Evolutionary conservation across 2,888 invertebrate species (phyloP).

Genomic region (Thereva unica): DNA sequence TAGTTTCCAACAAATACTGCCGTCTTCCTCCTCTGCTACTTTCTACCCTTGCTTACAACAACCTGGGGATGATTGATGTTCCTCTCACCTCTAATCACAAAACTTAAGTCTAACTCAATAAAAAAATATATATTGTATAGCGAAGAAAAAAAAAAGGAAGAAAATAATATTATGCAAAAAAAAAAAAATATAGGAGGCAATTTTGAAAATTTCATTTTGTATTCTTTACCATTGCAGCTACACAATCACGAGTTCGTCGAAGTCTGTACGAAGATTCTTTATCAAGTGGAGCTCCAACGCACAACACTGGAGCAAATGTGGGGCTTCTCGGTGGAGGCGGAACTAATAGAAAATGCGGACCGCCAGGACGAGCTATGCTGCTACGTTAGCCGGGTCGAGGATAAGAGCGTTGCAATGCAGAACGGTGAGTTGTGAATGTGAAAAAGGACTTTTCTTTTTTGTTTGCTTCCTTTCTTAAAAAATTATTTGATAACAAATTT

Average conservation of each 20-base stretch:
- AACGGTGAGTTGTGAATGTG: constrained; percentile 71
- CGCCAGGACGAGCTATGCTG: constrained; percentile 96
- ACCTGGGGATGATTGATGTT: too few relatives aligned
- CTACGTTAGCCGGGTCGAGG: constrained; percentile 94
- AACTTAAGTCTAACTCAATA: too few relatives aligned
- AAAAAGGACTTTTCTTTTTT: constrained; percentile 10
- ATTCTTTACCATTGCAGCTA: constrained; percentile 63
- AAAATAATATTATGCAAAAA: neutral
- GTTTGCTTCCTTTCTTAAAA: constrained; percentile 11
- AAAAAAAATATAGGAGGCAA: neutral
- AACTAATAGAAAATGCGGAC: constrained; percentile 94
- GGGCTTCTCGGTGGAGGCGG: constrained; percentile 97
- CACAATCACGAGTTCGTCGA: constrained; percentile 94
- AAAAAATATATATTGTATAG: neutral
- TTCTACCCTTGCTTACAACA: too few relatives aligned
- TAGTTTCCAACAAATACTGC: too few relatives aligned
- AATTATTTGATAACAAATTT: constrained; percentile 12
- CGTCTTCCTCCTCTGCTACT: too few relatives aligned
- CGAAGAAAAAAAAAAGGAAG: neutral
- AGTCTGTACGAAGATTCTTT: constrained; percentile 94
- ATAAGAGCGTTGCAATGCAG: constrained; percentile 93
- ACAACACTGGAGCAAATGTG: constrained; percentile 93
- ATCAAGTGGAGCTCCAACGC: constrained; percentile 92
- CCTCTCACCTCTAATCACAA: too few relatives aligned
- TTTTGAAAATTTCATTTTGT: constrained; percentile 26